Evolutionary conservation across 2,797 vertebrate species (phyloP), one percentile per base, ranked within the genome.

Genomic region (Lindbergichthys nudifrons): DNA sequence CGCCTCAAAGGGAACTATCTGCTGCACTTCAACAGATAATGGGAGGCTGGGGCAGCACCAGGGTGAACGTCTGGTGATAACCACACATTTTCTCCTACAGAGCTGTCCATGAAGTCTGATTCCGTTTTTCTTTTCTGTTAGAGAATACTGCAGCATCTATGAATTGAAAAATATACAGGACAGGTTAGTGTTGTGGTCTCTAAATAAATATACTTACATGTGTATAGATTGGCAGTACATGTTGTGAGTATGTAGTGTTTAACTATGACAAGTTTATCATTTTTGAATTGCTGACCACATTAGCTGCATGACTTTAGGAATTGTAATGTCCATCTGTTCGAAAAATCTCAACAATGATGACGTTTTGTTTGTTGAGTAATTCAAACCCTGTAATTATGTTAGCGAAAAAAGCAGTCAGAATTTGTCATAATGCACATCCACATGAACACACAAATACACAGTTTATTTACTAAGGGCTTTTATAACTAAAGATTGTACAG

Each of bases 1-100:
- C 43, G 65, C 19, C 63, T 70, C 74, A 76, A 86, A 74, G 51
- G 14, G 36, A 36, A 51, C 51, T 57, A 70, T 87, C 47, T 42
- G 58, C 18, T 1, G 68, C 79, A 84, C 50, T 59, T 83, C 48
- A 39, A 10, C 51, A 81, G 87, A 87, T 87, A 86, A 85, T 70
- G 21, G 64, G 62, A 51, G 36, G 43, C 60, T 32, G 46, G 51
- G 50, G 78, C 56, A 52, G 72, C 66, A 50, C 70, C 18, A 13
- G n/a, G 59, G 58, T 61, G 64, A 15, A 59, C 52, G 75, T 83
- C 32, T 75, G 71, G 39, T 73, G 81, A 82, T 83, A 86, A 86
- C 64, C 74, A 30, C 21, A 53, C 68, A 39, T 72, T 73, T 69
- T n/a, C 19, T 71, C 57, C 74, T 70, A 58, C 64, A 51, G 63